Evolutionary conservation across 1,140 invertebrate species (phyloP), one percentile per base, ranked within the genome.

Genomic region (Bombus superbus): DNA sequence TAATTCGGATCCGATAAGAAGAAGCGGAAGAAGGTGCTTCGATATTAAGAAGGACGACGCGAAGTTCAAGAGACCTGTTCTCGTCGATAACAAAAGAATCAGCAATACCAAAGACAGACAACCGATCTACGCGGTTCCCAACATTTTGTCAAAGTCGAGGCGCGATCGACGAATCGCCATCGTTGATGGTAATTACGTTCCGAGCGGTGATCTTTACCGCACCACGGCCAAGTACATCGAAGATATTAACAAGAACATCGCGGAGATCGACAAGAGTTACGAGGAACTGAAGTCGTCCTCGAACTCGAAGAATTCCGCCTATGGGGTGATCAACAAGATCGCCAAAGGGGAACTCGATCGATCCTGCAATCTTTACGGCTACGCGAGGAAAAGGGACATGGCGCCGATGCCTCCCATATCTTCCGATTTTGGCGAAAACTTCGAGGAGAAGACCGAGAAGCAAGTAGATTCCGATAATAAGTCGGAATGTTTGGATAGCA

Each of bases 161-260:
- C 85, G 74, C 25, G 86, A 91, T 8, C 89, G 86, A 71, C 86
- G 81, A 11, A 38, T 81, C 25, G 59, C 79, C 22, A 32, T 76
- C 3, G 83, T 84, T 6, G 92, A 94, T 32, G 90, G 90, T 0
- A 94, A 95, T 86, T 94, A 94, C 74, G 92, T 94, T 1, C 92
- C 93, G 0, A 94, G 93, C 62, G 93, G 93, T n/a, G 93, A 94
- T 90, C 89, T 94, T 3, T 94, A 94, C 38, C 88, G 93, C 10
- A 94, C 92, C 53, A 94, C 93, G 6, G 92, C 91, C 1, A 91
- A 89, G 69, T 94, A 94, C 82, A 94, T 95, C 81, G 94, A 94
- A 66, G 94, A 94, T 64, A 94, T 94, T n/a, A 95, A 95, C 74
- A 86, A 89, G 3, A 95, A 95, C 81, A 91, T 95, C 10, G 94